Evolutionary conservation across 35 echinoderm and acorn worm genomes (phyloP).

Genomic region (Hemicentrotus pulcherrimus): DNA sequence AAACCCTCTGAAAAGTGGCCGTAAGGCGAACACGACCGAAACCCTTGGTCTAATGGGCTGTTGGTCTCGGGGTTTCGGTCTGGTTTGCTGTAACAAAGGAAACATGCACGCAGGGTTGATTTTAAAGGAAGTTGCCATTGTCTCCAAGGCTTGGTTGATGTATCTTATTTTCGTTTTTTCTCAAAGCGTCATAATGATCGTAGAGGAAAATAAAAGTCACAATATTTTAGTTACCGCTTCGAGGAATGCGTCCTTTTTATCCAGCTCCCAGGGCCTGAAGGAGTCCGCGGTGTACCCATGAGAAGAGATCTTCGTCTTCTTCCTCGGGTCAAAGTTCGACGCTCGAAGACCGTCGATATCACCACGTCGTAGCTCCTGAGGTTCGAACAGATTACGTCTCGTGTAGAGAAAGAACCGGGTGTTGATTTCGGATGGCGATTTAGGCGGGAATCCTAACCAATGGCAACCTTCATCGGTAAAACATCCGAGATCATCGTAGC

Average conservation of each 20-base stretch:
- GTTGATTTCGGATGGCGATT: constrained; percentile 57
- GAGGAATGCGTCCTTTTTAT: constrained; percentile 63
- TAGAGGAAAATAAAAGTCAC: neutral
- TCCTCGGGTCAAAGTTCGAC: constrained; percentile 60
- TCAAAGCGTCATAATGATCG: too few relatives aligned
- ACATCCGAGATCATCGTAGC: constrained; percentile 71
- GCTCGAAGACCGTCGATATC: constrained; percentile 27
- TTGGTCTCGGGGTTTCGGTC: too few relatives aligned
- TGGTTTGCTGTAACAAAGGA: too few relatives aligned
- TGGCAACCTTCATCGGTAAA: constrained; percentile 59
- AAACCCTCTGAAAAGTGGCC: too few relatives aligned
- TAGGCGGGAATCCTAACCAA: constrained; percentile 64
- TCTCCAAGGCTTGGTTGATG: too few relatives aligned
- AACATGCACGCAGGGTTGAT: neutral
- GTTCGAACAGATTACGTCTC: constrained; percentile 25
- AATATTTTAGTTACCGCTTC: constrained; percentile 37
- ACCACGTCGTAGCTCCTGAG: constrained; percentile 36
- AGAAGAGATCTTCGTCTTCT: constrained; percentile 58
- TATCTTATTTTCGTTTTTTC: too few relatives aligned
- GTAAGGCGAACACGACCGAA: too few relatives aligned
- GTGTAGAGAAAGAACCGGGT: constrained; percentile 71
- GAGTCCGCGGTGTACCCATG: constrained; percentile 67
- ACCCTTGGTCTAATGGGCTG: too few relatives aligned
- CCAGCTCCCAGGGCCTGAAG: neutral
- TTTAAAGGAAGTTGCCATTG: neutral